Evolutionary conservation across 2,888 invertebrate genomes (phyloP).

Genomic region (Tinea pellionella): DNA sequence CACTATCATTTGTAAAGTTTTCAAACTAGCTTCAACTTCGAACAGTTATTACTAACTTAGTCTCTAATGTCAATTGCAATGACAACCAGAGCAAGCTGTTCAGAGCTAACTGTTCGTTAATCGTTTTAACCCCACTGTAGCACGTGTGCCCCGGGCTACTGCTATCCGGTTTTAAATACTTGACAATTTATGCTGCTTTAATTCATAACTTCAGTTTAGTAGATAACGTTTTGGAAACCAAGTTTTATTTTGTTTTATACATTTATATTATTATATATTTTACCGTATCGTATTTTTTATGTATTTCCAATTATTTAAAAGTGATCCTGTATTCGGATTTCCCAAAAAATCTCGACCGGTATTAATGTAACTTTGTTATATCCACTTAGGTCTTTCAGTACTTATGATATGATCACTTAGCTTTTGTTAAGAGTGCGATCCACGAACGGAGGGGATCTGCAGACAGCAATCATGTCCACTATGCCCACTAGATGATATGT

Average conservation of each 20-base stretch:
- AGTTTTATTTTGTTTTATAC: background rate
- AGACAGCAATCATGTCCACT: too few species aligned
- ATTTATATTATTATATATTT: too few species aligned
- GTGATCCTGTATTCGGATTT: too few species aligned
- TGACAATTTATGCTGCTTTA: background rate
- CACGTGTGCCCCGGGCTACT: background rate
- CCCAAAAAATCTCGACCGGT: too few species aligned
- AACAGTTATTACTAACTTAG: conserved; percentile 14
- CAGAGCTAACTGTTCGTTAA: conserved; percentile 33
- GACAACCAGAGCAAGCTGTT: conserved; percentile 31
- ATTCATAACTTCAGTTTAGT: background rate
- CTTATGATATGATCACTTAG: too few species aligned
- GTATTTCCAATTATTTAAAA: too few species aligned
- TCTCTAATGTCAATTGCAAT: conserved; percentile 43
- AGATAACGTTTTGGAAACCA: background rate
- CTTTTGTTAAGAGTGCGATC: too few species aligned
- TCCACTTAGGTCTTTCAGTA: too few species aligned
- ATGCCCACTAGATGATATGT: too few species aligned
- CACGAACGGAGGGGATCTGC: too few species aligned
- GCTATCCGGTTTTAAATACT: background rate
- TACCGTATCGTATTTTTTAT: too few species aligned
- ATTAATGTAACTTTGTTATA: too few species aligned
- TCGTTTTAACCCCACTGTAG: conserved; percentile 16
- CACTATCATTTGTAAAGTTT: conserved; percentile 12
- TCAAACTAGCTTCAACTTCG: conserved; percentile 6